Conservation (phyloP, 2,888 invertebrate species). For the Itoplectis maculator region DNA sequence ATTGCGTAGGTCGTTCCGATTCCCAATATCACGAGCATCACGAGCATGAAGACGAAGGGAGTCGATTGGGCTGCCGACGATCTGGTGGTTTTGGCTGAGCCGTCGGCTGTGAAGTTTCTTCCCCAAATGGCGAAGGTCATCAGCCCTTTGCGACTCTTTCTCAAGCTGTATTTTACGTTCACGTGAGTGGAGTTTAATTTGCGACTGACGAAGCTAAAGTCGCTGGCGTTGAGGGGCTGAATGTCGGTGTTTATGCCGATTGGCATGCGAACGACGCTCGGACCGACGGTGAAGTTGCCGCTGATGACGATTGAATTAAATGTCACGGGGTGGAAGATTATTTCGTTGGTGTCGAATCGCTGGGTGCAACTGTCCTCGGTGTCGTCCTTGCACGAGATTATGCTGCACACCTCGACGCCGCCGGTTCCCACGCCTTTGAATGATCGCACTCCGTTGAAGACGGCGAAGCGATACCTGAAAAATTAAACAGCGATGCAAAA, state of each 20-base stretch:
- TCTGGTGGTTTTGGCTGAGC: conserved; percentile 55
- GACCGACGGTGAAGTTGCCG: conserved; percentile 61
- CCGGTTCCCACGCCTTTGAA: conserved; percentile 54
- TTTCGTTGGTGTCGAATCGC: conserved; percentile 67
- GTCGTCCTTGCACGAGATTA: conserved; percentile 71
- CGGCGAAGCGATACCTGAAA: conserved; percentile 75
- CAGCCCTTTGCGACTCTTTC: conserved; percentile 69
- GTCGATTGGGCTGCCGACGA: conserved; percentile 56
- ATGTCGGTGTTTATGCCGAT: conserved; percentile 67
- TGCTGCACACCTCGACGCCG: conserved; percentile 72
- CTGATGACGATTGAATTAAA: conserved; percentile 73
- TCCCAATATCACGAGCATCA: conserved; percentile 54
- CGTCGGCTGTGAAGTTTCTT: conserved; percentile 73
- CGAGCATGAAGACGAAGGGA: conserved; percentile 60
- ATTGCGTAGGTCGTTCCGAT: conserved; percentile 46
- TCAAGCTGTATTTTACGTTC: conserved; percentile 67
- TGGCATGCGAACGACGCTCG: conserved; percentile 68
- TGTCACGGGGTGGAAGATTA: conserved; percentile 68
- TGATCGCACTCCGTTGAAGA: conserved; percentile 73
- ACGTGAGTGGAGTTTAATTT: conserved; percentile 61
- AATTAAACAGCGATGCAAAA: too few relatives aligned
- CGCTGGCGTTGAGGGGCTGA: conserved; percentile 67
- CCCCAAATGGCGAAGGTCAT: conserved; percentile 76
- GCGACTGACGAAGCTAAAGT: conserved; percentile 61
- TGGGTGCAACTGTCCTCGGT: conserved; percentile 65